phyloP scores from a whole-genome alignment of 2,113 vertebrate species.

The Chiloscyllium plagiosum region DNA sequence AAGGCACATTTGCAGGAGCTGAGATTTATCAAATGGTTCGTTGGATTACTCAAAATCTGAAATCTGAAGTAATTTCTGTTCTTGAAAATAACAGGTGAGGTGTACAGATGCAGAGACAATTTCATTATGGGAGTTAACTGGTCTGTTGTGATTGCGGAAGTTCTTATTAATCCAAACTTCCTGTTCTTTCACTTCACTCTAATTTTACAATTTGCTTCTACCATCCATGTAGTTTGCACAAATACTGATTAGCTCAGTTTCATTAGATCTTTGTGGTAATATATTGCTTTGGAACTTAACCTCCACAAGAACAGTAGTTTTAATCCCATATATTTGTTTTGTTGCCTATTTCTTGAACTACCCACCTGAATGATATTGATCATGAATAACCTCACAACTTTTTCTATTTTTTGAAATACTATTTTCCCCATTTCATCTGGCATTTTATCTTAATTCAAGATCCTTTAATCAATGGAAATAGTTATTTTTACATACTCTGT shows the following conservation, averaged over 20 bases:
- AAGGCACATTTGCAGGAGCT: constrained; percentile 49
- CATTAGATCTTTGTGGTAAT: background rate
- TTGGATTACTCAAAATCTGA: constrained; percentile 53
- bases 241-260: background rate
- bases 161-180: background rate
- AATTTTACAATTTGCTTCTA: background rate
- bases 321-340: background rate
- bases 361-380: background rate
- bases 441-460: background rate
- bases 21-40: constrained; percentile 61
- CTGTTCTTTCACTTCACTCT: background rate
- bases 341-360: background rate
- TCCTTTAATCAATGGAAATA: background rate
- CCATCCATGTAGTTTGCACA: background rate
- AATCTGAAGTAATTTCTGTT: constrained; percentile 45
- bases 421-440: background rate
- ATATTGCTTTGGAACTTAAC: background rate
- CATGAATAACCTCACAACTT: background rate
- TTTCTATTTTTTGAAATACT: background rate
- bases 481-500: background rate
- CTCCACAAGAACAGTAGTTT: background rate
- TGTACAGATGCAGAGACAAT: background rate
- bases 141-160: background rate
- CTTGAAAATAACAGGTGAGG: constrained; percentile 55
- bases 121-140: background rate